These are phyloP conservation scores for Gari tellinella DNA, from an alignment of 2,888 invertebrate genomes.

Conservation along the genomic window DNA sequence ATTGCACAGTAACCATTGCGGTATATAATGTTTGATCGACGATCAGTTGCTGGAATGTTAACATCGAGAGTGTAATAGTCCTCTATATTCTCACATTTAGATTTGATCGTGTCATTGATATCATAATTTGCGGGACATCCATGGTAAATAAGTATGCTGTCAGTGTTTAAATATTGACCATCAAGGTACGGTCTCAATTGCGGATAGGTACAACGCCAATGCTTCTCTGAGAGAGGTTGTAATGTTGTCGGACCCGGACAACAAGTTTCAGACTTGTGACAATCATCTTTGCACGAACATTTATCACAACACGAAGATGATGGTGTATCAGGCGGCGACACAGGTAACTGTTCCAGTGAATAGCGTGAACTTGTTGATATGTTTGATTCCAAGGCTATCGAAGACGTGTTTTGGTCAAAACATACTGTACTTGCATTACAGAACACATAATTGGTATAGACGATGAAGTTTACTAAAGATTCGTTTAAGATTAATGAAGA, in stretches of 20 bases:
- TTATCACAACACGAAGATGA: neutral
- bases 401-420: no score
- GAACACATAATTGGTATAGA: no score
- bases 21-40: neutral
- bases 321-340: no score
- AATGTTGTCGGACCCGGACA: slow-evolving; percentile 7
- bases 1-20: slow-evolving; percentile 14
- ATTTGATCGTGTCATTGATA: neutral
- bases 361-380: no score
- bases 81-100: neutral
- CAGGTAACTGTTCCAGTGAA: no score
- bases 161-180: no score
- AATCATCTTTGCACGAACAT: neutral
- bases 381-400: no score
- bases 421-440: no score
- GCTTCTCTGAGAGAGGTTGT: neutral
- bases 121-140: neutral
- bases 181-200: no score
- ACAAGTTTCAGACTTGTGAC: neutral
- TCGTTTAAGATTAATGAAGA: no score
- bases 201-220: neutral
- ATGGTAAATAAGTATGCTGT: neutral
- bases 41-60: neutral
- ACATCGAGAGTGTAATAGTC: neutral
- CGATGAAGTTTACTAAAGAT: no score